These are phyloP conservation scores for Diaprepes abbreviatus DNA, from an alignment of 2,888 invertebrate species.

Conservation along the genomic window DNA sequence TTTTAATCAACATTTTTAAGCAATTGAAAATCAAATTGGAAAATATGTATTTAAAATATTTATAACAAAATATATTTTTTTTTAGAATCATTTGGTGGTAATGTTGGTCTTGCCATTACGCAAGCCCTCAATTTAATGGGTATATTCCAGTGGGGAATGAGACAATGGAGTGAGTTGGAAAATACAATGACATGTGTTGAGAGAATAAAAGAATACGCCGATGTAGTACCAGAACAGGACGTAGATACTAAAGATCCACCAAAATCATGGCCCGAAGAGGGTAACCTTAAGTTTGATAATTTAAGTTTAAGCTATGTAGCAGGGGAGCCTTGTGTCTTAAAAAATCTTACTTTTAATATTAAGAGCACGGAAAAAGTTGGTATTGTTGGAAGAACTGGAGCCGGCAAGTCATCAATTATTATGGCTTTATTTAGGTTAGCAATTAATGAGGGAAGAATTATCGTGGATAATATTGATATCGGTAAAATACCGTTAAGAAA, in stretches of 20 bases:
- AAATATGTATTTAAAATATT: too few species aligned
- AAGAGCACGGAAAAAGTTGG: conserved; percentile 81
- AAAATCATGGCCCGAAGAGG: conserved; percentile 78
- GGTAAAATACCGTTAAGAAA: conserved; percentile 78
- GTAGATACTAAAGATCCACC: conserved; percentile 35
- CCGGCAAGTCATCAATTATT: too few species aligned
- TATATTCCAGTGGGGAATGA: conserved; percentile 91
- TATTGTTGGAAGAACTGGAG: conserved; percentile 86
- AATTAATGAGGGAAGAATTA: conserved; percentile 80
- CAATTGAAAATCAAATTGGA: too few species aligned
- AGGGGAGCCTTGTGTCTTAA: conserved; percentile 80
- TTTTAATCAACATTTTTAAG: too few species aligned
- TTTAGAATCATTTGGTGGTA: conserved; percentile 62
- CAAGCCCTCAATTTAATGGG: conserved; percentile 64
- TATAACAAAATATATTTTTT: conserved; percentile 20
- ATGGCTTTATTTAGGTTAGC: conserved; percentile 80
- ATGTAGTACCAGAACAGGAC: conserved; percentile 73
- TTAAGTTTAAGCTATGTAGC: conserved; percentile 80
- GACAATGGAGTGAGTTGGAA: conserved; percentile 66
- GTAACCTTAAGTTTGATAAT: conserved; percentile 76
- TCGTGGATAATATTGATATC: conserved; percentile 83
- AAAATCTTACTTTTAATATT: conserved; percentile 73
- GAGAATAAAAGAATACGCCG: conserved; percentile 84
- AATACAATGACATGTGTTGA: conserved; percentile 94
- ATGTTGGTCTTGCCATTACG: conserved; percentile 65